phyloP scores from a whole-genome alignment of 2,113 vertebrate genomes.

The Erinaceus europaeus region DNA sequence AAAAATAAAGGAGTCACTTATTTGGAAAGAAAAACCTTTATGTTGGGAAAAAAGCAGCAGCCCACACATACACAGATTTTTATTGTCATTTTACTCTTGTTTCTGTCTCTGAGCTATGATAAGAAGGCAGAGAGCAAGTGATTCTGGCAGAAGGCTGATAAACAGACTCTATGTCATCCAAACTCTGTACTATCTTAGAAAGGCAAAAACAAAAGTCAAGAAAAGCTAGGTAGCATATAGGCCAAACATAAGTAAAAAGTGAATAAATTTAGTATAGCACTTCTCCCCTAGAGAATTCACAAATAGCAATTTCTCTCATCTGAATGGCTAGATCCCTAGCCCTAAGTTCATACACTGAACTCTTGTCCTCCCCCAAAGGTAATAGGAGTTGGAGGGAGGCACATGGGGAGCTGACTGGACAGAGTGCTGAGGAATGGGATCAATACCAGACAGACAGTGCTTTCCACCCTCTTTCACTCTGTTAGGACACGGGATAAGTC shows the following conservation, averaged over 20 bases:
- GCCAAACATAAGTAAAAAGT: neutral
- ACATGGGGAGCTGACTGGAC: too few species aligned
- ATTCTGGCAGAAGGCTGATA: neutral
- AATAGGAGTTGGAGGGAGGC: too few species aligned
- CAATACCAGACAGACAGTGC: too few species aligned
- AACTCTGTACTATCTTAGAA: neutral
- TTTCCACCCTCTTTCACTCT: too few species aligned
- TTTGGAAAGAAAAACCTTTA: constrained; percentile 4
- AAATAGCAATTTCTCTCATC: neutral
- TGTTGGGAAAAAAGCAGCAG: neutral
- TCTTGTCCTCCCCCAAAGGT: neutral
- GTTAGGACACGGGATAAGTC: too few species aligned
- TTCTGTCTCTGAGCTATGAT: neutral
- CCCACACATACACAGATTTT: neutral
- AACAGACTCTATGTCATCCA: neutral
- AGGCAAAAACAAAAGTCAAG: neutral
- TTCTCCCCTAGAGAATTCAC: neutral
- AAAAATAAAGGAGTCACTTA: constrained; percentile 11
- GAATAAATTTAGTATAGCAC: neutral
- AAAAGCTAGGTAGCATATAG: neutral
- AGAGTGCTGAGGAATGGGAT: too few species aligned
- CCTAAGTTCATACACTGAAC: neutral
- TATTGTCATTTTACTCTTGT: neutral
- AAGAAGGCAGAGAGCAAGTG: neutral
- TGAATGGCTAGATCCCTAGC: neutral